phyloP scores from a whole-genome alignment of 2,888 invertebrate species.

The Agapostemon virescens region DNA sequence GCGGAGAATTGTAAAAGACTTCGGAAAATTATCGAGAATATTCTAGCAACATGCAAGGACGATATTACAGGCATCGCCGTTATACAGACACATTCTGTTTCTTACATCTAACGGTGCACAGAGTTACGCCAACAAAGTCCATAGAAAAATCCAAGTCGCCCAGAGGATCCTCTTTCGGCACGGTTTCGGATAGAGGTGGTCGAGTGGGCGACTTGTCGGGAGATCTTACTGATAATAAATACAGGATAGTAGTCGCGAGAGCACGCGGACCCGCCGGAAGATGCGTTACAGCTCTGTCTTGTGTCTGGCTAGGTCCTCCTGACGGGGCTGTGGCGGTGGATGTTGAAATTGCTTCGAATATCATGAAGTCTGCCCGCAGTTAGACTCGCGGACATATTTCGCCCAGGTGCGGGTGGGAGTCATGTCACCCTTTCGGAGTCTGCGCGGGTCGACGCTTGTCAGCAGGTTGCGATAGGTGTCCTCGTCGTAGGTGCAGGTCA shows the following conservation, averaged over 20 bases:
- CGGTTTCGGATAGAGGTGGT: background rate
- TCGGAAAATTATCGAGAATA: background rate
- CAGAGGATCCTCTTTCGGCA: background rate
- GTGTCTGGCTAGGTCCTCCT: slow-evolving; percentile 33
- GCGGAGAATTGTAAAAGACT: background rate
- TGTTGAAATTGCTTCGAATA: slow-evolving; percentile 64
- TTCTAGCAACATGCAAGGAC: background rate
- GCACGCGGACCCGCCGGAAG: background rate
- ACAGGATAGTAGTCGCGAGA: slow-evolving; percentile 7
- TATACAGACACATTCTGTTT: background rate
- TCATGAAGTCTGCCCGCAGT: slow-evolving; percentile 81
- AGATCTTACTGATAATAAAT: slow-evolving; percentile 2
- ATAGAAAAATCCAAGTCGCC: background rate
- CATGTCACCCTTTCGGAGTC: slow-evolving; percentile 83
- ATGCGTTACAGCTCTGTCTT: slow-evolving; percentile 41
- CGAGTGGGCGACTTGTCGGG: background rate
- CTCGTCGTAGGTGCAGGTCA: slow-evolving; percentile 85
- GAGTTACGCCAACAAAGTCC: background rate
- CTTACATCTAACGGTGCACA: background rate
- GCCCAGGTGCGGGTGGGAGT: slow-evolving; percentile 87
- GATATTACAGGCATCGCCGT: background rate
- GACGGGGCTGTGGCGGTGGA: slow-evolving; percentile 58
- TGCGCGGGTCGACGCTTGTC: slow-evolving; percentile 80
- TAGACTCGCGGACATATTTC: slow-evolving; percentile 86
- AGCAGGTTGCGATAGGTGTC: slow-evolving; percentile 77